Conservation (phyloP, 1,140 invertebrate species). For the Pararge aegeria region DNA sequence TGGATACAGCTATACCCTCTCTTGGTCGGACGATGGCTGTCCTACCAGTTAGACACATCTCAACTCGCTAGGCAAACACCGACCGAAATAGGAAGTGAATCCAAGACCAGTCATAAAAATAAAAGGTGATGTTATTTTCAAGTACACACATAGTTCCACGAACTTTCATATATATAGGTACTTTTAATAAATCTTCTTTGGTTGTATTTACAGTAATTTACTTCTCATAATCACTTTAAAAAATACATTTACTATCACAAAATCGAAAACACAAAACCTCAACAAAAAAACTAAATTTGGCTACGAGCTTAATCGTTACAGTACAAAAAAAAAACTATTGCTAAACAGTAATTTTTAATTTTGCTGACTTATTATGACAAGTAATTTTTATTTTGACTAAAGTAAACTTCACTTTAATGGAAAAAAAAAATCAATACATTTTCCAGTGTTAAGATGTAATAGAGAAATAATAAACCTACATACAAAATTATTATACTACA, state of each 20-base stretch:
- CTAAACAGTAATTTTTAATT: too few species aligned
- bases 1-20: too few species aligned
- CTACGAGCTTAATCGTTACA: neutral
- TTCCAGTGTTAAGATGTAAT: neutral
- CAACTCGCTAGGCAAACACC: too few species aligned
- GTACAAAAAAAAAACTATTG: neutral
- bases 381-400: too few species aligned
- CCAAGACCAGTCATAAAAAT: too few species aligned
- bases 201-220: slow-evolving; percentile 40
- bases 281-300: neutral
- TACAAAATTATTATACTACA: neutral
- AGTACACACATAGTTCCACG: neutral
- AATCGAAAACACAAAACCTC: neutral
- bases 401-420: neutral
- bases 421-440: neutral
- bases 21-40: too few species aligned
- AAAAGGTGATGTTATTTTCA: neutral
- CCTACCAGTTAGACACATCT: too few species aligned
- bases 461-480: too few species aligned
- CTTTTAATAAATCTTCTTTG: slow-evolving; percentile 37
- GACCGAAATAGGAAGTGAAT: too few species aligned
- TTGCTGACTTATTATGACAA: too few species aligned
- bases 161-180: slow-evolving; percentile 12
- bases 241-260: slow-evolving; percentile 14
- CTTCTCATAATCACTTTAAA: slow-evolving; percentile 13